Evolutionary conservation across 2,797 vertebrate species (phyloP).

Genomic region (Numenius phaeopus): DNA sequence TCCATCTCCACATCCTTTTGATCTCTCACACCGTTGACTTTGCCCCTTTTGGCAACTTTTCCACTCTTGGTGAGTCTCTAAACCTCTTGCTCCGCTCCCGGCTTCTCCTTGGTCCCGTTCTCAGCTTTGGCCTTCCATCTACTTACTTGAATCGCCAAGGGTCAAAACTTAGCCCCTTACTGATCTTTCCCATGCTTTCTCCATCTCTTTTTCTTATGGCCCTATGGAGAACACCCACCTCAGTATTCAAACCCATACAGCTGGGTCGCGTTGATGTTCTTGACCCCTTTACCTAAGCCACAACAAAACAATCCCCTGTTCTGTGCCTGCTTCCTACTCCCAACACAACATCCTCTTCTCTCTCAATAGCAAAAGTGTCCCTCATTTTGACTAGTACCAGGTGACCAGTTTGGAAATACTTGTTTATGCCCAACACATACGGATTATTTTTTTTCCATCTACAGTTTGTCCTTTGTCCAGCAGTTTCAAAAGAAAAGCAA

Average conservation of each 20-base stretch:
- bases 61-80: not conserved
- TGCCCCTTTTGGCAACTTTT: not conserved
- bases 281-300: not conserved
- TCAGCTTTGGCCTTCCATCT: not conserved
- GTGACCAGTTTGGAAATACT: not conserved
- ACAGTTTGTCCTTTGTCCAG: not conserved
- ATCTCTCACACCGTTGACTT: not conserved
- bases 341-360: not conserved
- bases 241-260: not conserved
- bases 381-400: not conserved
- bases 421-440: fast-evolving
- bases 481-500: fast-evolving
- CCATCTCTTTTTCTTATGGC: not conserved
- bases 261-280: not conserved
- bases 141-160: not conserved
- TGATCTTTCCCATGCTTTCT: not conserved
- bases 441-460: not conserved
- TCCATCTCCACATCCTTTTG: not conserved
- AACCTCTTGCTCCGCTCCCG: not conserved
- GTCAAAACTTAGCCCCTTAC: not conserved
- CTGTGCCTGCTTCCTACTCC: not conserved
- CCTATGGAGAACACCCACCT: not conserved
- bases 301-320: not conserved
- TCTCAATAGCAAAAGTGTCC: not conserved
- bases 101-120: not conserved